Base-by-base conservation (phyloP, 2,888 invertebrate genomes). In the Spicauda simplicius region DNA sequence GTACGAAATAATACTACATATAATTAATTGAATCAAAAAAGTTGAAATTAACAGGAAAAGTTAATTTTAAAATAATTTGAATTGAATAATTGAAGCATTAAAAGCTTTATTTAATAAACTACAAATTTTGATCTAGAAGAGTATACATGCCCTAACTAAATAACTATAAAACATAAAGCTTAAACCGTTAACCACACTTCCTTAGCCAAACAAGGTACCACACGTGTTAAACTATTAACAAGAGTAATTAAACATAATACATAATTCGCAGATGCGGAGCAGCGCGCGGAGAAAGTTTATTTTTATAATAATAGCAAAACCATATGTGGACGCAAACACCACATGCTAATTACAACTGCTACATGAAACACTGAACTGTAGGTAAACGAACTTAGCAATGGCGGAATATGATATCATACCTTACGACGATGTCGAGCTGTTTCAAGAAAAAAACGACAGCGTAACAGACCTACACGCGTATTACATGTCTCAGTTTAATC, bases 291-390 rank as follows among this genome's bases (percentile, higher is more conserved):
- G 93, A 93, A 93, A 93, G 93, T 92, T 93, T 93, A 93, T 92
- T 92, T 91, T 91, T 91, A 87, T 88, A 91, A 92, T 91, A 92
- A 91, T 92, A 93, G 91, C 91, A 86, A 86, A 84, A 79, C 87
- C 91, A 92, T 80, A 90, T 92, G 92, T 84, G 88, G 84, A 74
- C 82, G n/a, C n/a, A 79, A 77, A 84, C 85, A 85, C 85, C 92
- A 92, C 87, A 91, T 92, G 92, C 85, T 85, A 85, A 81, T 80
- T 80, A 79, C 78, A 81, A 88, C 86, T 86, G 86, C 72, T 74
- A 75, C 75, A 71, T 83, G 80, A 83, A 81, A 88, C 87, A 90
- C 86, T 90, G 91, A 91, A 88, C 90, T 82, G 75, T 82, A 85
- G 87, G 89, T 85, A 87, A 86, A 85, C 88, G 91, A 90, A 88